Conservation (phyloP, 2,888 invertebrate species). For the Arctia plantaginis region DNA sequence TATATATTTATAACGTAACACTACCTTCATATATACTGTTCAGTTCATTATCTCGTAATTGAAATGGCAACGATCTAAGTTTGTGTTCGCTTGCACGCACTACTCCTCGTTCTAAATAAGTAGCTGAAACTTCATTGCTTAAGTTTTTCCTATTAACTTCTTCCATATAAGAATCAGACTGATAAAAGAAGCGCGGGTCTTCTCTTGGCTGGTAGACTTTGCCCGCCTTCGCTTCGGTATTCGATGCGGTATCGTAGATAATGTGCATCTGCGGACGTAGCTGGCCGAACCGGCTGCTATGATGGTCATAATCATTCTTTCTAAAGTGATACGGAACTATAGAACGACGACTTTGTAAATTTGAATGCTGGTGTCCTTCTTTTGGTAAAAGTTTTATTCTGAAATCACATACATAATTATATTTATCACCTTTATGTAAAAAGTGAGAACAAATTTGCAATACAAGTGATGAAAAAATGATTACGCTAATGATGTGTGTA, state of each 20-base stretch:
- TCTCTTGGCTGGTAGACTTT: constrained; percentile 75
- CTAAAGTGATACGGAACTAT: constrained; percentile 52
- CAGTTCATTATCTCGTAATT: constrained; percentile 50
- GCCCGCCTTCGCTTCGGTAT: constrained; percentile 60
- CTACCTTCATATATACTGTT: constrained; percentile 57
- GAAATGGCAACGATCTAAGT: constrained; percentile 48
- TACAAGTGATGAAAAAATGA: background rate
- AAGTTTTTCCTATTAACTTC: constrained; percentile 69
- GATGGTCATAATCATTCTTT: constrained; percentile 76
- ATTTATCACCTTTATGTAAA: constrained; percentile 31
- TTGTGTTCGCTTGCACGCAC: constrained; percentile 59
- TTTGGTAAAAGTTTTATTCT: constrained; percentile 65
- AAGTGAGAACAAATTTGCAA: constrained; percentile 14
- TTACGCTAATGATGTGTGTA: constrained; percentile 31
- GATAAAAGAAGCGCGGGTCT: constrained; percentile 79
- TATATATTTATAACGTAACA: background rate
- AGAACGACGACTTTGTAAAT: constrained; percentile 56
- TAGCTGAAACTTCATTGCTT: constrained; percentile 68
- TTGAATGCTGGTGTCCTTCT: constrained; percentile 44
- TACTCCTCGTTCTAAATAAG: constrained; percentile 73
- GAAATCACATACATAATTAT: constrained; percentile 47
- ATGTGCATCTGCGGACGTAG: constrained; percentile 61
- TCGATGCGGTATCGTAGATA: constrained; percentile 58
- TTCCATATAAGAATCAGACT: constrained; percentile 78
- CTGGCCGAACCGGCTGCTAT: constrained; percentile 69